phyloP scores from a whole-genome alignment of 2,113 vertebrate species.

The Seriola aureovittata region DNA sequence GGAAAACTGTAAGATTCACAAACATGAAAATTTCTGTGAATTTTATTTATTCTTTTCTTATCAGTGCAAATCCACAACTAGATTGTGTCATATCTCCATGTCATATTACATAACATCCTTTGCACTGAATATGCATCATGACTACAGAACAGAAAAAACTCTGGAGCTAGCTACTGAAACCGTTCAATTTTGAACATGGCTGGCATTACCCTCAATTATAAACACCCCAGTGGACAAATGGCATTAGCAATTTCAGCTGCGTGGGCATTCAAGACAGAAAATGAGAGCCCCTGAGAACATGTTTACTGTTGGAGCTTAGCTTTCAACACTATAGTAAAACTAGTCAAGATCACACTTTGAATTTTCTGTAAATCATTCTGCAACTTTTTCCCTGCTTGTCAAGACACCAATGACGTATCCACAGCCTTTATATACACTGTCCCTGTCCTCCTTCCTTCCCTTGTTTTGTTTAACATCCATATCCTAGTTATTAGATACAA shows the following conservation, averaged over 20 bases:
- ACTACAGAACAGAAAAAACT: not conserved
- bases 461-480: not conserved
- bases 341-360: not conserved
- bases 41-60: not conserved
- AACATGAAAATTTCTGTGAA: not conserved
- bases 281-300: not conserved
- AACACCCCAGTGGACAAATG: not conserved
- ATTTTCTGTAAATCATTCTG: not conserved
- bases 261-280: not conserved
- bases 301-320: not conserved
- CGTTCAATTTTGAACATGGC: not conserved
- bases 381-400: not conserved
- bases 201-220: not conserved
- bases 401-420: not conserved
- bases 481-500: conserved; percentile 16
- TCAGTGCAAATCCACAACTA: not conserved
- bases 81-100: not conserved
- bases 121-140: not conserved
- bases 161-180: not conserved
- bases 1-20: not conserved
- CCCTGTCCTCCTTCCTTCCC: not conserved
- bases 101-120: too few relatives aligned
- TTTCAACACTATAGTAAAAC: not conserved
- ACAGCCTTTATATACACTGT: not conserved
- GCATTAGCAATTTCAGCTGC: not conserved